phyloP scores from a whole-genome alignment of 2,888 invertebrate species.

The Ectobius pallidus region DNA sequence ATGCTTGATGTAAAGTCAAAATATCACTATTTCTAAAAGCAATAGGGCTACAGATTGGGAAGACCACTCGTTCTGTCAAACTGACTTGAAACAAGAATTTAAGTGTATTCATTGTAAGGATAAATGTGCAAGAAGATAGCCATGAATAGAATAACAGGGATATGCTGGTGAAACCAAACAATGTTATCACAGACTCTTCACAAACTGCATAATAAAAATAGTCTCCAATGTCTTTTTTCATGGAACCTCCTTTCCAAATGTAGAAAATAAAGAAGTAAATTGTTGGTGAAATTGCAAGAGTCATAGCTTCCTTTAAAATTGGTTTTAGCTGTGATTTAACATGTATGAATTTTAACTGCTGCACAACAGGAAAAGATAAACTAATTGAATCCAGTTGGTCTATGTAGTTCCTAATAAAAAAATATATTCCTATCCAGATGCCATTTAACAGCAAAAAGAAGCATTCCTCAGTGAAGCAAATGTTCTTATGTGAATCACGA shows the following conservation, averaged over 20 bases:
- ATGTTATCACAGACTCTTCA: constrained; percentile 59
- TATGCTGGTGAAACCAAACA: constrained; percentile 57
- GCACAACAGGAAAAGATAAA: constrained; percentile 72
- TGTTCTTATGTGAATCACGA: constrained; percentile 49
- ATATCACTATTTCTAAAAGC: constrained; percentile 49
- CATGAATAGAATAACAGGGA: constrained; percentile 68
- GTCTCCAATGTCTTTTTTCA: constrained; percentile 60
- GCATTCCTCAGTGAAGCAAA: constrained; percentile 70
- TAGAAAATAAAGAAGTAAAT: constrained; percentile 67
- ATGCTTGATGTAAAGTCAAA: constrained; percentile 65
- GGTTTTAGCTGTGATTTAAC: constrained; percentile 64
- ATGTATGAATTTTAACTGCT: constrained; percentile 71
- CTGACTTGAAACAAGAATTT: constrained; percentile 71
- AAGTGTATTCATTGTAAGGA: constrained; percentile 73
- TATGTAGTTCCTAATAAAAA: constrained; percentile 64
- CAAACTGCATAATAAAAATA: constrained; percentile 62
- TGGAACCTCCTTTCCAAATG: constrained; percentile 63
- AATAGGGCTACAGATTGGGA: constrained; percentile 64
- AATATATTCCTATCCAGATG: constrained; percentile 69
- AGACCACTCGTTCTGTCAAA: constrained; percentile 71
- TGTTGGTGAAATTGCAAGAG: constrained; percentile 66
- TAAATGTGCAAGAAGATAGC: constrained; percentile 72
- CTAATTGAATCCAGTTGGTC: constrained; percentile 61
- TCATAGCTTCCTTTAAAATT: constrained; percentile 64
- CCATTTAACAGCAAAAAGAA: constrained; percentile 72